Conservation (phyloP, 2,888 invertebrate genomes). For the Adelognathus sp. region DNA sequence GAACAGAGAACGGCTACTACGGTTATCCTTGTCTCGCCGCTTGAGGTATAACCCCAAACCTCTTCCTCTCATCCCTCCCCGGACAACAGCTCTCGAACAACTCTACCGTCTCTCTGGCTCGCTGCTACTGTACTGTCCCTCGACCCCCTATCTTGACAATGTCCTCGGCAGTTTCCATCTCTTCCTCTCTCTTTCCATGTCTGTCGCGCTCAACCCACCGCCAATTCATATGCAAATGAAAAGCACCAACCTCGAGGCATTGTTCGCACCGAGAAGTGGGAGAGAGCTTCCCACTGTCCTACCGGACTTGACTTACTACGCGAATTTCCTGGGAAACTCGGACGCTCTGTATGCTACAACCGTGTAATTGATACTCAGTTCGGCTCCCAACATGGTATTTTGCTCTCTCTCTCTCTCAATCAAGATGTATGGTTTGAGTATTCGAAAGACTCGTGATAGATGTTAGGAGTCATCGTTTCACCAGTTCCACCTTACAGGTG, state of each 20-base stretch:
- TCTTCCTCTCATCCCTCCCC: background rate
- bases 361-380: conserved; percentile 79
- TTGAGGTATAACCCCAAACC: background rate
- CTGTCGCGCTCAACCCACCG: conserved; percentile 58
- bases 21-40: too few relatives aligned
- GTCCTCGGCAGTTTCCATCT: conserved; percentile 1
- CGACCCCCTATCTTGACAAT: conserved; percentile 21
- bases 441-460: too few relatives aligned
- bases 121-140: background rate
- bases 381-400: background rate
- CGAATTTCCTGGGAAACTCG: conserved; percentile 80
- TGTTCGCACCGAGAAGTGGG: conserved; percentile 76
- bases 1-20: too few relatives aligned
- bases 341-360: conserved; percentile 67
- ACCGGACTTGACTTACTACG: conserved; percentile 78
- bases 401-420: background rate
- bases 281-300: conserved; percentile 72
- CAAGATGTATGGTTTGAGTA: too few relatives aligned
- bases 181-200: conserved; percentile 8
- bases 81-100: conserved; percentile 32
- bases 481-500: too few relatives aligned
- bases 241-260: conserved; percentile 75
- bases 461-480: too few relatives aligned
- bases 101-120: conserved; percentile 26
- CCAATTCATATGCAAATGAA: conserved; percentile 81